Conservation (phyloP, 1,140 invertebrate species). For the Eueides isabella region DNA sequence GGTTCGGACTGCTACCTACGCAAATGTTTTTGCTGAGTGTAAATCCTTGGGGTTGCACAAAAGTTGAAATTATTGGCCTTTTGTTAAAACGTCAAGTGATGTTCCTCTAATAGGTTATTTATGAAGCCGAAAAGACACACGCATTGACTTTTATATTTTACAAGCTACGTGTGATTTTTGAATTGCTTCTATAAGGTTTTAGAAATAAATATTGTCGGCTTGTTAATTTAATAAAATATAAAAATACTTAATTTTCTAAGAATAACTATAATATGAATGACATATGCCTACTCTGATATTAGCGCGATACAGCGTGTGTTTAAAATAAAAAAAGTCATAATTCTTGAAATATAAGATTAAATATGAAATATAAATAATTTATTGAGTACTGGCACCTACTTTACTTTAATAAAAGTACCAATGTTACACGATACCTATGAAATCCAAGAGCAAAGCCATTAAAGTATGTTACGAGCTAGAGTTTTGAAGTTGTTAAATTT, state of each 20-base stretch:
- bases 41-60: conserved; percentile 71
- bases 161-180: background rate
- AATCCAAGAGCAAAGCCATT: conserved; percentile 31
- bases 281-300: no score
- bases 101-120: conserved; percentile 80
- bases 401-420: background rate
- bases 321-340: no score
- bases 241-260: background rate
- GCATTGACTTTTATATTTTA: conserved; percentile 18
- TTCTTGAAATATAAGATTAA: no score
- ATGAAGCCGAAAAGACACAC: conserved; percentile 64
- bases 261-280: background rate
- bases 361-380: no score
- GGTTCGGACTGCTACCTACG: conserved; percentile 62
- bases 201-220: background rate
- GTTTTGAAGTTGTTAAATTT: conserved; percentile 6
- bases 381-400: background rate
- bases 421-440: conserved; percentile 12
- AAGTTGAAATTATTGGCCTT: conserved; percentile 70
- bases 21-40: conserved; percentile 56
- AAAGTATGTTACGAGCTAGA: conserved; percentile 12
- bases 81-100: conserved; percentile 76
- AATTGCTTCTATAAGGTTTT: background rate
- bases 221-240: background rate
- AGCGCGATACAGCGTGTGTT: no score